phyloP scores from a whole-genome alignment of 2,888 invertebrate species.

The Anticlea derivata region DNA sequence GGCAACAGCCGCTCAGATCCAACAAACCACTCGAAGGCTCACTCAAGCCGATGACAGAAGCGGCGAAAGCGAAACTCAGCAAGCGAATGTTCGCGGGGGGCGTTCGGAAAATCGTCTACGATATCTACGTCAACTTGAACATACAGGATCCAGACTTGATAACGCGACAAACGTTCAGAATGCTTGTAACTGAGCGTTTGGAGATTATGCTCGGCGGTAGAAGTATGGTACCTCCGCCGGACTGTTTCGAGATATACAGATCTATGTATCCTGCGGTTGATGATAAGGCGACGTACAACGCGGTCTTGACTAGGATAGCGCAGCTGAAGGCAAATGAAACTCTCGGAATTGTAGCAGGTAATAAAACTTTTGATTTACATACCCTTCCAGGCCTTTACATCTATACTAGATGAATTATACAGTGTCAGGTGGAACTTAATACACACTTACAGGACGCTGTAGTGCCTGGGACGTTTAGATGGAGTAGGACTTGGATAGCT shows the following conservation, averaged over 20 bases:
- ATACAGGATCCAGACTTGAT: not conserved
- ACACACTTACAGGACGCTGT: no score
- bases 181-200: slow-evolving; percentile 3
- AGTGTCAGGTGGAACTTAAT: no score
- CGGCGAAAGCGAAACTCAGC: not conserved
- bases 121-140: not conserved
- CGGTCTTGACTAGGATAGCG: not conserved
- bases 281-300: not conserved
- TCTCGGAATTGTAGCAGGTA: slow-evolving; percentile 1
- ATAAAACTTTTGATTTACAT: not conserved
- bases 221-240: not conserved
- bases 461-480: no score
- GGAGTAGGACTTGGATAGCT: no score
- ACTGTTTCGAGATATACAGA: slow-evolving; percentile 1
- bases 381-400: no score
- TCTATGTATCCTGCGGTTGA: not conserved
- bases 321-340: not conserved
- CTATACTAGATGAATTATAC: no score
- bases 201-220: not conserved
- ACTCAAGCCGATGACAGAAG: not conserved
- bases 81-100: not conserved
- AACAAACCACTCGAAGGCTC: not conserved
- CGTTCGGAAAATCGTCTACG: not conserved
- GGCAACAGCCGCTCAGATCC: not conserved
- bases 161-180: not conserved